Conservation (phyloP, 2,888 invertebrate species). For the Sinhomidia bicolor region DNA sequence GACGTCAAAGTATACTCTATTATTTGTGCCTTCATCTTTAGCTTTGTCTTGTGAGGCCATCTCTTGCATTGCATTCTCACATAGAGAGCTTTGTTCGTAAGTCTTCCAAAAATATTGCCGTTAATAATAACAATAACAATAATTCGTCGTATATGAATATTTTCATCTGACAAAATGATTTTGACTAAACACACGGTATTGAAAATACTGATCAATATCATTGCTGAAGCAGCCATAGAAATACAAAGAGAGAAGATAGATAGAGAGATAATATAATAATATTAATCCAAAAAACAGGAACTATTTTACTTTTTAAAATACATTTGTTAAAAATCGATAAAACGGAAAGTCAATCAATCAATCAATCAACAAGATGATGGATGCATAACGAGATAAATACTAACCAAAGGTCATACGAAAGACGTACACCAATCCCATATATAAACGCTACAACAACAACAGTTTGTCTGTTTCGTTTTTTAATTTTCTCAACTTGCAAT, state of each 20-base stretch:
- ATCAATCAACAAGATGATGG: constrained; percentile 37
- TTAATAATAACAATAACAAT: constrained; percentile 57
- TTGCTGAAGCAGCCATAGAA: constrained; percentile 66
- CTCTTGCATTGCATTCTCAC: constrained; percentile 64
- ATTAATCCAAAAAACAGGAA: constrained; percentile 39
- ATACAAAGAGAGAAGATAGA: constrained; percentile 15
- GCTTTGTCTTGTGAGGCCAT: constrained; percentile 72
- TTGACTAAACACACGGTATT: not conserved
- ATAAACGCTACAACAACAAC: not conserved
- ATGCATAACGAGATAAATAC: constrained; percentile 3
- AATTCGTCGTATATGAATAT: not conserved
- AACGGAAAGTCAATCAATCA: constrained; percentile 8
- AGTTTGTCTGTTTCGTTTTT: not conserved
- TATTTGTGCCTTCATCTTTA: constrained; percentile 51
- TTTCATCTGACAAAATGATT: not conserved
- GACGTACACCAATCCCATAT: constrained; percentile 27
- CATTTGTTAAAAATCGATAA: constrained; percentile 1
- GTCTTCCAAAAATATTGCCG: not conserved
- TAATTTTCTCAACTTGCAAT: not conserved
- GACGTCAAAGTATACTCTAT: not conserved
- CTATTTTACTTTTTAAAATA: not conserved
- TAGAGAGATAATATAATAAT: not conserved
- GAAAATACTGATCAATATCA: not conserved
- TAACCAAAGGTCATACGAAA: constrained; percentile 8
- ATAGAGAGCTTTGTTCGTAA: not conserved